Base-by-base conservation (phyloP, 2,113 vertebrate genomes). In the Gasterosteus aculeatus region DNA sequence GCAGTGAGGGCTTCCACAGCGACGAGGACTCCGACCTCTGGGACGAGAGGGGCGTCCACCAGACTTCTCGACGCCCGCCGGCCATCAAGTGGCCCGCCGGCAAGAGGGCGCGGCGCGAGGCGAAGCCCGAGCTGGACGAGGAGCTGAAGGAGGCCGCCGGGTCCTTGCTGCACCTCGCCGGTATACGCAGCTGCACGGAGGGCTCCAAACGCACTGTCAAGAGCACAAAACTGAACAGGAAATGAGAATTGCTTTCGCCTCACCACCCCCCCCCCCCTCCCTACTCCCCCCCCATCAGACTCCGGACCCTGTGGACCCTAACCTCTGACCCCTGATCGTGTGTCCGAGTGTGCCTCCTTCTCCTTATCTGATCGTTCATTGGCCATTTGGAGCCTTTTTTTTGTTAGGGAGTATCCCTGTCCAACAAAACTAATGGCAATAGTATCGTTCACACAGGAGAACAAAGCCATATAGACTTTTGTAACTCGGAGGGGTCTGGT, bases 401-500 rank as follows among this genome's bases (percentile, higher is more conserved):
- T 84, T 86, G 78, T 87, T 95, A 93, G 92, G 92, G 90, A 92
- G 77, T 72, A 77, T 83, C 85, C 85, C 80, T 85, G 92, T 88
- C 83, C 88, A 90, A 91, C 88, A 90, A 90, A 91, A 91, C 89
- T 92, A 92, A 93, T 89, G 93, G 94, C 94, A 95, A 95, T 96
- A 95, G 95, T 93, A 93, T 95, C 94, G 94, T 95, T 95, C 93
- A 94, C 94, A 94, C 95, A 95, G 97, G 97, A 97, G 96, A 96
- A 95, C 95, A 96, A 98, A 99, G 98, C 98, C 98, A 99, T 99
- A 99, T 95, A 93, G 94, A 96, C 95, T 95, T 94, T 82, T 86
- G 80, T 90, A 87, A 87, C 90, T 88, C 60, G 42, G 42, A 14
- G 42, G 83, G 84, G 78, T 10, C 60, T 66, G 85, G 66, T 75